Conservation (phyloP, 2,888 invertebrate genomes). For the Fragum whitleyi region DNA sequence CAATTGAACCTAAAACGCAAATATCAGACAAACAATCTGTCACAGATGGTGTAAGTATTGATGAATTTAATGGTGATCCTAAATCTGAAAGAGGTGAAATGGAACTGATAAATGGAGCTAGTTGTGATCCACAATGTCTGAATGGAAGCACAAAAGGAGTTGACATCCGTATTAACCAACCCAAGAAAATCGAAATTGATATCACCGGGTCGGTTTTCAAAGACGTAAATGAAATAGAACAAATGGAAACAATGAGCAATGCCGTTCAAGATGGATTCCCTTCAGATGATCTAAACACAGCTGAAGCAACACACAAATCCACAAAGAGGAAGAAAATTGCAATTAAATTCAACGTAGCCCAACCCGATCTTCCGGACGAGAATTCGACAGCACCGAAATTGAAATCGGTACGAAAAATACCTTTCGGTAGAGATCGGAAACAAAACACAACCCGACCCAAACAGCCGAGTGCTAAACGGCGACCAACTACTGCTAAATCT, state of each 20-base stretch:
- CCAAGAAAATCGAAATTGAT: background rate
- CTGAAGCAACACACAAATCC: background rate
- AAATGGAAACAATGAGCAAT: background rate
- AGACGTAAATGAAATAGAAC: background rate
- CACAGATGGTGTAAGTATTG: background rate
- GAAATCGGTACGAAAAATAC: background rate
- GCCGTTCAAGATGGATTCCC: background rate
- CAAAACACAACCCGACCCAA: background rate
- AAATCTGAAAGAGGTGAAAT: background rate
- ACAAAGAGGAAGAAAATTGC: slow-evolving; percentile 6
- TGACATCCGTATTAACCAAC: background rate
- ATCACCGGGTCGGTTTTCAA: background rate
- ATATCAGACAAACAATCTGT: background rate
- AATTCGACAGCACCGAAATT: background rate
- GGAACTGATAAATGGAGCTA: background rate
- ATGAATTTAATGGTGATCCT: background rate
- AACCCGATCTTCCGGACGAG: background rate
- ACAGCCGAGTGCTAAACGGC: no score
- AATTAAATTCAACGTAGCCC: background rate
- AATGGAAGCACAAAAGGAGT: background rate
- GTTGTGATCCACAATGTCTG: background rate
- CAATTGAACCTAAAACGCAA: background rate
- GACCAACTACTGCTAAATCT: background rate
- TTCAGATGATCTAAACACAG: background rate
- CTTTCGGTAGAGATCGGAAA: background rate